Evolutionary conservation across 1,140 invertebrate species (phyloP), one percentile per base, ranked within the genome.

Genomic region (Cydia fagiglandana): DNA sequence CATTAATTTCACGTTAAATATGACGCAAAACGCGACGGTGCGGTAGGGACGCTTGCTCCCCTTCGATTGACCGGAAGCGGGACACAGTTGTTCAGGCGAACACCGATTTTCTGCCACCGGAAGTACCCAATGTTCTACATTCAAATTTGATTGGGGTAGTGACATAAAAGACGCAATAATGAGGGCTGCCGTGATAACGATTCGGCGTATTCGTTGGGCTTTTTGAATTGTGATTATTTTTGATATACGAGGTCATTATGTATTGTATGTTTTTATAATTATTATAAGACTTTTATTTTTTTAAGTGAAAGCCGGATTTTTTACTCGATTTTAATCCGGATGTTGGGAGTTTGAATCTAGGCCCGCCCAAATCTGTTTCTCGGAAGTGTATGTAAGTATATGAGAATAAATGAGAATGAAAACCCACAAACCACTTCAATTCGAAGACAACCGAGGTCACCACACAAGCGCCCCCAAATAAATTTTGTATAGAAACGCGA

Each of bases 41-140:
- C 50, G 20, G 73, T 50, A 13, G 73, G 45, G 73, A 20, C 17
- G 17, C 34, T 89, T 83, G 78, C 88, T 86, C 87, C 88, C 89
- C 88, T 83, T 77, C 56, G 76, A 75, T 83, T 89, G 88, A 91
- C 90, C 90, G 90, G 90, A 92, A 91, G 87, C 84, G 82, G 82
- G 84, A 81, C 85, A 87, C 89, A 90, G 88, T 91, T 91, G 89
- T 92, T 90, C 85, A 89, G 84, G 78, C 82, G 86, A 88, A 83
- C 86, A 82, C 84, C 88, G 89, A 92, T 92, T 92, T 92, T 92
- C 90, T 90, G 88, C 88, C 84, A 91, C 90, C 90, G 90, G 90
- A 92, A 90, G 88, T 90, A 82, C 78, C 80, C 83, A 90, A 89
- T 86, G 89, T 89, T 88, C 90, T 86, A 89, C 88, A 92, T 92